Evolutionary conservation across 2,888 invertebrate genomes (phyloP).

Genomic region (Heliothis peltigera): DNA sequence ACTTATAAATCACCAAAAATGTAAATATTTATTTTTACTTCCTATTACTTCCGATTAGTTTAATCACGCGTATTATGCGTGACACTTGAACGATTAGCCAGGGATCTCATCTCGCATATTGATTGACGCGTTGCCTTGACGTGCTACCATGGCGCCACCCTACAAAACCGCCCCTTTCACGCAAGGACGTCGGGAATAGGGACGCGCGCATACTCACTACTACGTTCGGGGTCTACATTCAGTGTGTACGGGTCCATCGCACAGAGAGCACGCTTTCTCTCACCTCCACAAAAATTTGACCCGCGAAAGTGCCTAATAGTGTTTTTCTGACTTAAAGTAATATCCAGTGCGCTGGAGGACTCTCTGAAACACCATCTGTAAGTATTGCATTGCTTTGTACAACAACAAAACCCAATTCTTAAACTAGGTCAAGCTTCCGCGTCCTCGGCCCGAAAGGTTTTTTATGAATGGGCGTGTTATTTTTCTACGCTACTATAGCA

Average conservation of each 20-base stretch:
- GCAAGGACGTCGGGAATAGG: conserved; percentile 88
- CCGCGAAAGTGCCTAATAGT: conserved; percentile 75
- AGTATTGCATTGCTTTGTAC: conserved; percentile 68
- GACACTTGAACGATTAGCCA: conserved; percentile 72
- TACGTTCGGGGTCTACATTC: conserved; percentile 68
- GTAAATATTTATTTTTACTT: conserved; percentile 21
- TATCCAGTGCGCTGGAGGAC: conserved; percentile 79
- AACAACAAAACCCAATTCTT: conserved; percentile 59
- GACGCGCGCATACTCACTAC: conserved; percentile 86
- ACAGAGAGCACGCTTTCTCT: conserved; percentile 76
- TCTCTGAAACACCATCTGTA: conserved; percentile 81
- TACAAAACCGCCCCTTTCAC: conserved; percentile 85
- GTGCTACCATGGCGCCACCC: conserved; percentile 86
- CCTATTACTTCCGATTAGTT: conserved; percentile 29
- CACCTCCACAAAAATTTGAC: conserved; percentile 62
- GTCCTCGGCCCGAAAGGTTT: conserved; percentile 81
- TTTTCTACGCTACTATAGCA: conserved; percentile 64
- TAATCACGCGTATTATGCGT: conserved; percentile 57
- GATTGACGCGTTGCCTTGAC: conserved; percentile 87
- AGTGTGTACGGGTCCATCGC: conserved; percentile 80
- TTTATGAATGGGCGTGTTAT: conserved; percentile 82
- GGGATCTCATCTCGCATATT: conserved; percentile 86
- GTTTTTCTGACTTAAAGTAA: conserved; percentile 63
- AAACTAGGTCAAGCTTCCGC: conserved; percentile 87
- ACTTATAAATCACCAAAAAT: conserved; percentile 23